A percentile compares a stretch with the other conserved stretches of the same genome.
phyloP scores from a whole-genome alignment of 2,888 invertebrate genomes.

The Cenopis cana region DNA sequence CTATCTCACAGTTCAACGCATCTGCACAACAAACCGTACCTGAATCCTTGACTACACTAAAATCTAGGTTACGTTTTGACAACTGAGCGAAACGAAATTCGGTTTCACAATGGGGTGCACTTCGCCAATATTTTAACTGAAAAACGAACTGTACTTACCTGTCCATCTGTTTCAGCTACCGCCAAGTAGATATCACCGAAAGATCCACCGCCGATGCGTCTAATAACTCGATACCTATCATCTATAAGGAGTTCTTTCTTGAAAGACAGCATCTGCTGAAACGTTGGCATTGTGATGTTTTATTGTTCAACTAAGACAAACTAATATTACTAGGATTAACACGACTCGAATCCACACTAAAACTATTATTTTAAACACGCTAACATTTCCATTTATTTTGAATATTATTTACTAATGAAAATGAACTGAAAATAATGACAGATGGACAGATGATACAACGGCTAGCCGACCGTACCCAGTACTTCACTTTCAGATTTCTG shows the following conservation, averaged over 20 bases:
- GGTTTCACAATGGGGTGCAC: conserved; percentile 37
- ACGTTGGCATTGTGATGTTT: conserved; percentile 52
- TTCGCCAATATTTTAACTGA: conserved; percentile 44
- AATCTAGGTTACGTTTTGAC: conserved; percentile 45
- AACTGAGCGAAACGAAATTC: conserved; percentile 32
- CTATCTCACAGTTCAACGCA: conserved; percentile 18
- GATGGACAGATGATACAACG: conserved; percentile 44
- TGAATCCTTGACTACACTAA: conserved; percentile 40
- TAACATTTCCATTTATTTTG: conserved; percentile 56
- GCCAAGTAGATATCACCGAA: conserved; percentile 99
- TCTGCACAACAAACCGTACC: conserved; percentile 23
- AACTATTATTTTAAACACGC: conserved; percentile 55
- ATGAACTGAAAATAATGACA: conserved; percentile 46
- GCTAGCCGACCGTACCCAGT: not conserved
- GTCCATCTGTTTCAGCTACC: conserved; percentile 94
- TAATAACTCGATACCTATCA: conserved; percentile 94
- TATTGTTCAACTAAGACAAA: conserved; percentile 48
- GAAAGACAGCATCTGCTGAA: conserved; percentile 54
- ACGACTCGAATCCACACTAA: conserved; percentile 52
- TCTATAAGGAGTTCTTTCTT: conserved; percentile 82
- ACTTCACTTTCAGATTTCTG: not conserved
- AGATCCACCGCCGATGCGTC: conserved; percentile 98
- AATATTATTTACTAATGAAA: conserved; percentile 54
- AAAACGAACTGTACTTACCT: conserved; percentile 82
- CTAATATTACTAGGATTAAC: conserved; percentile 49